Evolutionary conservation across 2,113 vertebrate species (phyloP).

Genomic region (Coregonus clupeaformis): DNA sequence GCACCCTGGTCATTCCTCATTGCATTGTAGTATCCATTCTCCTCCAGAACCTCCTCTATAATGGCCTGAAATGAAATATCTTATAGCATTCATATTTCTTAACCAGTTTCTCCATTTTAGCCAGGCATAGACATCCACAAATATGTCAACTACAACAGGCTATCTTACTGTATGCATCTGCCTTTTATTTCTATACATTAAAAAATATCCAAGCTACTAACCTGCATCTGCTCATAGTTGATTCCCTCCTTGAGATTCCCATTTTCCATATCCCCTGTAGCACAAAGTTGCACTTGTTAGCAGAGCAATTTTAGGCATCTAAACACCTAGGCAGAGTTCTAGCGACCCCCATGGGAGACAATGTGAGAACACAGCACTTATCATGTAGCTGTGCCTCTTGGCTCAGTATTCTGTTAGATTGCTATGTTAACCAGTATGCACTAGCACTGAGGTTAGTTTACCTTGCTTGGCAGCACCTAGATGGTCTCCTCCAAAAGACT

Average conservation of each 20-base stretch:
- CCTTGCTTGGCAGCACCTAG: slow-evolving; percentile 66
- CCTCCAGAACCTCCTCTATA: slow-evolving; percentile 84
- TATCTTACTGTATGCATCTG: background rate
- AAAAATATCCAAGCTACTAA: slow-evolving; percentile 51
- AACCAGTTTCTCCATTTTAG: background rate
- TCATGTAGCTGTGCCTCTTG: background rate
- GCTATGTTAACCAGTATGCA: background rate
- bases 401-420: background rate
- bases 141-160: background rate
- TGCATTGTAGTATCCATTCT: slow-evolving; percentile 79
- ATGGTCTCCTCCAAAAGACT: slow-evolving; percentile 61
- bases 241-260: slow-evolving; percentile 78
- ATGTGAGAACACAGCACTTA: background rate
- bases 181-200: background rate
- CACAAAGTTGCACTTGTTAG: background rate
- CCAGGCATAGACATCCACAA: background rate
- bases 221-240: slow-evolving; percentile 88
- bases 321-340: background rate
- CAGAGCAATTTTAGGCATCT: background rate
- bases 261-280: slow-evolving; percentile 62
- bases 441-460: slow-evolving; percentile 47
- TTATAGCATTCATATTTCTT: background rate
- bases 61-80: slow-evolving; percentile 68
- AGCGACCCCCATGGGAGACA: background rate
- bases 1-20: slow-evolving; percentile 14